Base-by-base conservation (phyloP, 2,113 vertebrate species). In the Ascaphus truei region DNA sequence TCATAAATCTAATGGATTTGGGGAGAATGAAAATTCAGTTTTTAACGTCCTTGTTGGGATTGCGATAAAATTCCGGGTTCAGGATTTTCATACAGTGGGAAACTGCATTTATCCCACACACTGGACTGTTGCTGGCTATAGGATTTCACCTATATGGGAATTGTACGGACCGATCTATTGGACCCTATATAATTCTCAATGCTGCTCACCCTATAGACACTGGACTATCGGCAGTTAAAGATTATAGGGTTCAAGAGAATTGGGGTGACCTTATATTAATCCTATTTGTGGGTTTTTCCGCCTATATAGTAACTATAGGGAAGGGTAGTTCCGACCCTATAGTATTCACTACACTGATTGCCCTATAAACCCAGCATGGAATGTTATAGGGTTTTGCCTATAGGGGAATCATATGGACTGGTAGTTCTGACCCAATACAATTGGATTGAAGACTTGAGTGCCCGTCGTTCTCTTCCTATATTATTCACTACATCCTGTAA, bases 101-200 rank as follows among this genome's bases (percentile, higher is more conserved):
- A 45, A 18, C 41, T 45, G 3, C 6, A 16, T 45, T 18, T 9
- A 9, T 7, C n/a, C 16, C 16, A 13, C 36, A 66, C 63, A 66
- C 52, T 71, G 67, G 45, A 71, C 67, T 61, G 56, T 52, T 71
- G 52, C 67, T 50, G 20, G 31, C 37, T 68, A 26, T 60, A 36
- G 45, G 23, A 13, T 6, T 58, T 30, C 30, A 39, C 36, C 36
- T 16, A 27, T 41, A 51, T 7, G 51, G 43, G 37, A 31, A 16
- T 52, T 23, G 29, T 61, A 2, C 4, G 34, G 45, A 61, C 45
- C 27, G n/a, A 51, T 52, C 34, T 12, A 36, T 27, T 26, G n/a
- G 43, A 59, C 30, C 29, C 55, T 59, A 25, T 4, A 11, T 29
- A 3, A 9, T 34, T 59, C 30, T 37, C 30, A 18, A 50, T 31